Evolutionary conservation across 2,797 vertebrate genomes (phyloP).

Genomic region (Dendrocincla fuliginosa): DNA sequence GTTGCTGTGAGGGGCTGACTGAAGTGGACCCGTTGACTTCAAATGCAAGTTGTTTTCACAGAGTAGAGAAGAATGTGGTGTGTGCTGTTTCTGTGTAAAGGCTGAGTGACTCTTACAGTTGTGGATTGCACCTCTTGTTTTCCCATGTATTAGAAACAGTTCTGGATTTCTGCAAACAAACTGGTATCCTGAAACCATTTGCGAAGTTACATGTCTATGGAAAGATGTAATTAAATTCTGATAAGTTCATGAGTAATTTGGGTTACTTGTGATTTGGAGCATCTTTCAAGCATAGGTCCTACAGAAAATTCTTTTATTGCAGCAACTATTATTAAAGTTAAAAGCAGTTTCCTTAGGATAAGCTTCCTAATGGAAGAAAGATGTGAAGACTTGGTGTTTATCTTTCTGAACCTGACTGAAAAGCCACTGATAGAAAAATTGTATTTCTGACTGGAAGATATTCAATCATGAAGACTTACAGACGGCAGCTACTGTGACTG

Average conservation of each 20-base stretch:
- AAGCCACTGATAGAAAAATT: neutral
- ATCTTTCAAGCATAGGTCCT: neutral
- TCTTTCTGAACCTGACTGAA: neutral
- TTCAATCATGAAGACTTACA: neutral
- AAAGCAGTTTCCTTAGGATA: neutral
- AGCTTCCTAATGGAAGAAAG: neutral
- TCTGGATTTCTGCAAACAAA: neutral
- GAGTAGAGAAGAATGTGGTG: neutral
- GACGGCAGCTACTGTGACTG: neutral
- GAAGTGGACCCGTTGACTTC: neutral
- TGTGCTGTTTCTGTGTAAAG: neutral
- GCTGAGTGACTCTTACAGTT: neutral
- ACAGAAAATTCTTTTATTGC: neutral
- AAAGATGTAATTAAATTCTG: neutral
- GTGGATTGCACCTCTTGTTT: neutral
- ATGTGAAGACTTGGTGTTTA: neutral
- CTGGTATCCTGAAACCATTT: neutral
- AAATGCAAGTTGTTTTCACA: rapidly evolving
- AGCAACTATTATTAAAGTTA: neutral
- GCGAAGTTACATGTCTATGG: neutral
- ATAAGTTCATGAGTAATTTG: neutral
- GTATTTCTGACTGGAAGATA: neutral
- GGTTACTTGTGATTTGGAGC: neutral
- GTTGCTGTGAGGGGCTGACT: rapidly evolving
- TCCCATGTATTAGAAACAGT: neutral